These are phyloP conservation scores for Pseudomyrmex concolor DNA, from an alignment of 1,140 invertebrate genomes.

Conservation along the genomic window DNA sequence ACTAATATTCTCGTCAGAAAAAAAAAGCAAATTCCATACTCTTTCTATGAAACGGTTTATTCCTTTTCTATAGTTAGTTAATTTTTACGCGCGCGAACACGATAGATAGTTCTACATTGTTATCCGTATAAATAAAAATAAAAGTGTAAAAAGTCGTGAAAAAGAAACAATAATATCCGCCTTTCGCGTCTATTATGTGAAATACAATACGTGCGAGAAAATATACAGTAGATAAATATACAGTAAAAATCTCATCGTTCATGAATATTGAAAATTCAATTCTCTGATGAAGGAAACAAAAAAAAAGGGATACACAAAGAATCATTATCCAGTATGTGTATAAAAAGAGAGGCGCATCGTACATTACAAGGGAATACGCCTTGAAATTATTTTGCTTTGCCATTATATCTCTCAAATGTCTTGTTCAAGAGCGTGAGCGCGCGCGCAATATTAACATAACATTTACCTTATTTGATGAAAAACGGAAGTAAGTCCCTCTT, in stretches of 20 bases:
- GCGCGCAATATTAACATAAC: constrained; percentile 42
- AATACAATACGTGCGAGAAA: neutral
- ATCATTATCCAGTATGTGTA: neutral
- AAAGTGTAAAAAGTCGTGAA: neutral
- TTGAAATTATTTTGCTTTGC: constrained; percentile 38
- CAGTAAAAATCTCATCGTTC: neutral
- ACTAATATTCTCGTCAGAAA: no score
- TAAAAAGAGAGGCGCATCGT: neutral
- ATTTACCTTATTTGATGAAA: constrained; percentile 43
- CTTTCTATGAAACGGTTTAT: no score
- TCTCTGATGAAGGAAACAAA: neutral
- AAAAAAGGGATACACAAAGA: neutral
- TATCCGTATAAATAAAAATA: no score
- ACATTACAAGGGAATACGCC: neutral
- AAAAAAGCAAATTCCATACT: no score
- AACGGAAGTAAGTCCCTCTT: constrained; percentile 26
- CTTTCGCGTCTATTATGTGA: neutral
- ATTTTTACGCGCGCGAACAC: no score
- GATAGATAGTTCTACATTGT: no score
- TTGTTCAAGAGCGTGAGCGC: neutral
- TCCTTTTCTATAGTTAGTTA: no score
- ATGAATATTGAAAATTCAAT: neutral
- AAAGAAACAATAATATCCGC: neutral
- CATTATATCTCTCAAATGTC: constrained; percentile 35
- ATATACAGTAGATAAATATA: neutral